A percentile compares a stretch with the other conserved stretches of the same genome.
phyloP scores from a whole-genome alignment of 2,888 invertebrate species.

The Lordiphosa fenestrarum region DNA sequence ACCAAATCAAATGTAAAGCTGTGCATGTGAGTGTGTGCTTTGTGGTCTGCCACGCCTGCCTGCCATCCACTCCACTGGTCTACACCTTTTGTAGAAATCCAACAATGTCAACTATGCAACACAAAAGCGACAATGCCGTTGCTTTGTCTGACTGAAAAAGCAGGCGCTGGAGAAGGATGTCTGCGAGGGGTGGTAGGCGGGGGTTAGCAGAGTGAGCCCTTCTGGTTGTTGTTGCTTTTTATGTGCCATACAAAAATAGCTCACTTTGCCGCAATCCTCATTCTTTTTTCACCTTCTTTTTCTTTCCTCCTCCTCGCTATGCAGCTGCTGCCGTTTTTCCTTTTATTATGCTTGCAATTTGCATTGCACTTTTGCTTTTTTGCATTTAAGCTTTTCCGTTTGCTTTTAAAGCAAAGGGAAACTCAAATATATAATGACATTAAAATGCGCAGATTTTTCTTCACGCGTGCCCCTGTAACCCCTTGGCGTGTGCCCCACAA shows the following conservation, averaged over 20 bases:
- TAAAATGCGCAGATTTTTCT: conserved; percentile 59
- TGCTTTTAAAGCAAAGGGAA: conserved; percentile 19
- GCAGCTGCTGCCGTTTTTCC: conserved; percentile 39
- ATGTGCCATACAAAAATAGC: conserved; percentile 58
- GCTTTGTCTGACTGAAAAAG: conserved; percentile 63
- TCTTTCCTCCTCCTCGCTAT: background rate
- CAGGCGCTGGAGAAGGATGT: conserved; percentile 12
- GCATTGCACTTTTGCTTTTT: conserved; percentile 66
- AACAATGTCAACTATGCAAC: conserved; percentile 72
- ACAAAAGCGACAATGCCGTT: conserved; percentile 70
- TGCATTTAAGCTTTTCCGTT: conserved; percentile 10
- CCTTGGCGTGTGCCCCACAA: conserved; percentile 58
- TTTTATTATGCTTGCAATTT: conserved; percentile 59
- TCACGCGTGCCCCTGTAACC: conserved; percentile 65
- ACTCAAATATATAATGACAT: conserved; percentile 59
- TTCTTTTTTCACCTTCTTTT: background rate
- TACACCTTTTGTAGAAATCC: conserved; percentile 69
- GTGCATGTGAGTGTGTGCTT: conserved; percentile 27
- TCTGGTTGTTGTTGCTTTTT: conserved; percentile 27
- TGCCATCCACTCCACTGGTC: conserved; percentile 11
- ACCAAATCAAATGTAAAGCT: conserved; percentile 66
- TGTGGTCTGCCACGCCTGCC: conserved; percentile 37
- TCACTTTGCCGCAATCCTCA: conserved; percentile 45
- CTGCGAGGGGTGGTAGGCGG: too few relatives aligned
- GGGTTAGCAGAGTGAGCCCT: conserved; percentile 14